A percentile compares a stretch with the other conserved stretches of the same genome.
phyloP scores from a whole-genome alignment of 2,113 vertebrate genomes.

The Emberiza fucata region DNA sequence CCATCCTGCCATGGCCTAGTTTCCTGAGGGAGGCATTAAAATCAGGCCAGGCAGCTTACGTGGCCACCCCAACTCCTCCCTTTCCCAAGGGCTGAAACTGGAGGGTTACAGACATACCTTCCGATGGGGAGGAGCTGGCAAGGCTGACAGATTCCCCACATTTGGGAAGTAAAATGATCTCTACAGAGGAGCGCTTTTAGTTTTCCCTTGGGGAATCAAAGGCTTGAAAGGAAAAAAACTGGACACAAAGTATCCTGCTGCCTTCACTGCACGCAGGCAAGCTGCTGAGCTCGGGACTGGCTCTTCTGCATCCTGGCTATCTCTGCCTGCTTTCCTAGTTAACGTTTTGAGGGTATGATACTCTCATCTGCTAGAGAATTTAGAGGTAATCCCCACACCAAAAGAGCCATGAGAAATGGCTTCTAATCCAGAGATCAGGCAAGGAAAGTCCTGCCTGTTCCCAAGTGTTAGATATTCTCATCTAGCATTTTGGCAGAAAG shows the following conservation, averaged over 20 bases:
- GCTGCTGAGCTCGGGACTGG: neutral
- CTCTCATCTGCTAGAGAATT: neutral
- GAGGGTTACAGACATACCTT: constrained; percentile 38
- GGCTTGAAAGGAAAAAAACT: neutral
- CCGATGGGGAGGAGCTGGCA: constrained; percentile 30
- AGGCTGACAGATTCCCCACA: neutral
- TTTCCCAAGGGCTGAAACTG: constrained; percentile 35
- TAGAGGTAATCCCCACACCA: neutral
- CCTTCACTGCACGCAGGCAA: neutral
- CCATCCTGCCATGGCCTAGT: neutral
- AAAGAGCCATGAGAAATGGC: neutral
- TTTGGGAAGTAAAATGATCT: neutral
- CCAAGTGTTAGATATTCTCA: constrained; percentile 8
- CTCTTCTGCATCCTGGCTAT: neutral
- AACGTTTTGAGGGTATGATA: neutral
- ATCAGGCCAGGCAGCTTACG: constrained; percentile 46
- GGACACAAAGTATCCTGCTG: neutral
- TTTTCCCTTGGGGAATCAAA: neutral
- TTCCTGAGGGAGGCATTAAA: constrained; percentile 22
- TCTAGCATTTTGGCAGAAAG: constrained; percentile 13
- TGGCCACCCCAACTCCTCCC: constrained; percentile 59
- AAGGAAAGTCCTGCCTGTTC: neutral
- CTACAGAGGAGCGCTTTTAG: neutral
- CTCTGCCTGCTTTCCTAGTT: neutral
- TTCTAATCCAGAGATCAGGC: neutral